Evolutionary conservation across 2,888 invertebrate genomes (phyloP).

Genomic region (Neoitamus cyanurus): DNA sequence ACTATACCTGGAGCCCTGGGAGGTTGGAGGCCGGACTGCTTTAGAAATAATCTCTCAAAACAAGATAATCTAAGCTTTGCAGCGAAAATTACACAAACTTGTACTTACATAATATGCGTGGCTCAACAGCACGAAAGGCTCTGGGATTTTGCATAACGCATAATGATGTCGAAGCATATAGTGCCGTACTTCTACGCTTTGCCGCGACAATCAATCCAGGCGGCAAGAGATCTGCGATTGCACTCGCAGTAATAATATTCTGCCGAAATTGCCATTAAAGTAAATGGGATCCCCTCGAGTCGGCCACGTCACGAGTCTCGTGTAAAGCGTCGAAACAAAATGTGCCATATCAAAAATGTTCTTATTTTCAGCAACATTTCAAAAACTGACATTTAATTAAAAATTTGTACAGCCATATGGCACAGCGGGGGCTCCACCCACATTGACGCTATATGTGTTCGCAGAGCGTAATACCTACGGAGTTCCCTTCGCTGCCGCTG

Average conservation of each 20-base stretch:
- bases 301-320: background rate
- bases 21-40: background rate
- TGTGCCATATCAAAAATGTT: background rate
- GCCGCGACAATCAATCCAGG: background rate
- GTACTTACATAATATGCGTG: background rate
- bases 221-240: background rate
- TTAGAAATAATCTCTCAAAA: background rate
- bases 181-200: background rate
- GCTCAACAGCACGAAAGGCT: background rate
- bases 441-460: background rate
- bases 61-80: background rate
- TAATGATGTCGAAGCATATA: background rate
- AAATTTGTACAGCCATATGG: conserved; percentile 25
- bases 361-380: conserved; percentile 3
- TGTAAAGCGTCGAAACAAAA: background rate
- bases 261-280: background rate
- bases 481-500: background rate
- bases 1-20: background rate
- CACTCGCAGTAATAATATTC: background rate
- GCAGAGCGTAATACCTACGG: background rate
- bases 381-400: conserved; percentile 21
- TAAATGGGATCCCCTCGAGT: background rate
- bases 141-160: background rate
- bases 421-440: background rate
- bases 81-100: background rate